These are phyloP conservation scores for Nasonia giraulti DNA, from an alignment of 1,140 invertebrate genomes.

Conservation along the genomic window DNA sequence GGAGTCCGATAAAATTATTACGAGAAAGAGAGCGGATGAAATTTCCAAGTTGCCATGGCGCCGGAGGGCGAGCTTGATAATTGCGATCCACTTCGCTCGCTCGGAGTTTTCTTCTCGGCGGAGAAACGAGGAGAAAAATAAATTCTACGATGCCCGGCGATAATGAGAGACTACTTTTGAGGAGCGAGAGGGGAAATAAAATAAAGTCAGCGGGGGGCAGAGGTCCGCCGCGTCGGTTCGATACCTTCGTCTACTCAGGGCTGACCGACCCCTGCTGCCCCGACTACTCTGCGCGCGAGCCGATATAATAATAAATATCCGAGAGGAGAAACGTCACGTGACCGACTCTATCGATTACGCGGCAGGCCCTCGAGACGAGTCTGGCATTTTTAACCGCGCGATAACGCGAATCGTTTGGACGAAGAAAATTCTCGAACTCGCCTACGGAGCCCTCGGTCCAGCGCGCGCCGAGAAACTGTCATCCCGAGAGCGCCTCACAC, in stretches of 20 bases:
- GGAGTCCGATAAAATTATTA: slow-evolving; percentile 62
- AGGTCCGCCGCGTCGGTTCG: neutral
- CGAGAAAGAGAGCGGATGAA: slow-evolving; percentile 61
- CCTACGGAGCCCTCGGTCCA: neutral
- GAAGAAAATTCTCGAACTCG: no score
- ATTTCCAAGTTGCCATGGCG: slow-evolving; percentile 63
- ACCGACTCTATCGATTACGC: slow-evolving; percentile 37
- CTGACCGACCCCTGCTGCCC: neutral
- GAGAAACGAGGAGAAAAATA: neutral
- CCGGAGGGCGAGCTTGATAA: neutral
- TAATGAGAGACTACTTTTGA: neutral
- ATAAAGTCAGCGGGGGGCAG: neutral
- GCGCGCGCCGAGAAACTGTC: neutral
- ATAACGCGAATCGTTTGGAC: neutral
- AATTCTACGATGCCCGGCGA: neutral
- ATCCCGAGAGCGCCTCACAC: neutral
- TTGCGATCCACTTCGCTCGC: neutral
- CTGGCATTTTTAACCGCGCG: slow-evolving; percentile 35
- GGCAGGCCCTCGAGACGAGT: slow-evolving; percentile 20
- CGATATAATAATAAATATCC: slow-evolving; percentile 48
- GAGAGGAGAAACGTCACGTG: slow-evolving; percentile 40
- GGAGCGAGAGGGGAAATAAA: neutral
- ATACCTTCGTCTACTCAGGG: neutral
- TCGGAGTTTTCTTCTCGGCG: slow-evolving; percentile 42
- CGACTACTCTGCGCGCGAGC: slow-evolving; percentile 1